Conservation (phyloP, 2,113 vertebrate genomes). For the Mandrillus leucophaeus region DNA sequence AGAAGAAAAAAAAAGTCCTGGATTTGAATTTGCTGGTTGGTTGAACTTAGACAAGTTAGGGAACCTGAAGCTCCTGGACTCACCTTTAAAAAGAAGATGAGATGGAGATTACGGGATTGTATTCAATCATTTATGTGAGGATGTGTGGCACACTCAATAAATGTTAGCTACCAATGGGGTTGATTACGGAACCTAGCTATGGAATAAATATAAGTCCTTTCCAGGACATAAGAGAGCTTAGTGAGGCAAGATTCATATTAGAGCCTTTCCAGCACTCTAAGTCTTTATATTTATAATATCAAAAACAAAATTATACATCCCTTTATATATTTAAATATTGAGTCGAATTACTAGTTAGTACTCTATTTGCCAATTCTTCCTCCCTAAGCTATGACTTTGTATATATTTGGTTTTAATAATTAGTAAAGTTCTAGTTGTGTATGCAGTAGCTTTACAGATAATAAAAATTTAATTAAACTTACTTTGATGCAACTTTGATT, state of each 20-base stretch:
- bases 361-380: constrained; percentile 57
- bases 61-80: not conserved
- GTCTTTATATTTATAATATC: constrained; percentile 17
- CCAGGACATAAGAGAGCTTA: not conserved
- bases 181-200: not conserved
- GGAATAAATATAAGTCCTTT: not conserved
- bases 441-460: constrained; percentile 40
- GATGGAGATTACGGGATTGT: not conserved
- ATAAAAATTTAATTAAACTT: constrained; percentile 72
- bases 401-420: constrained; percentile 57
- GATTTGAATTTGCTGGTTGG: constrained; percentile 6
- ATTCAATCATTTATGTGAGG: not conserved
- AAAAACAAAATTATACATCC: not conserved
- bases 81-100: constrained; percentile 8
- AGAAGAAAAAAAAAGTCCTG: not conserved
- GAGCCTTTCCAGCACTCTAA: constrained; percentile 27
- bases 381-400: not conserved
- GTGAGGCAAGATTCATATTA: not conserved
- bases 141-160: not conserved
- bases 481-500: constrained; percentile 69
- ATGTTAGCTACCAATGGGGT: not conserved
- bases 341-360: constrained; percentile 45
- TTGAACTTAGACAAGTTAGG: not conserved
- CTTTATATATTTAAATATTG: constrained; percentile 47
- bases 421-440: constrained; percentile 64